Evolutionary conservation across 2,888 invertebrate species (phyloP).

Genomic region (Psococerastis gibbosa): DNA sequence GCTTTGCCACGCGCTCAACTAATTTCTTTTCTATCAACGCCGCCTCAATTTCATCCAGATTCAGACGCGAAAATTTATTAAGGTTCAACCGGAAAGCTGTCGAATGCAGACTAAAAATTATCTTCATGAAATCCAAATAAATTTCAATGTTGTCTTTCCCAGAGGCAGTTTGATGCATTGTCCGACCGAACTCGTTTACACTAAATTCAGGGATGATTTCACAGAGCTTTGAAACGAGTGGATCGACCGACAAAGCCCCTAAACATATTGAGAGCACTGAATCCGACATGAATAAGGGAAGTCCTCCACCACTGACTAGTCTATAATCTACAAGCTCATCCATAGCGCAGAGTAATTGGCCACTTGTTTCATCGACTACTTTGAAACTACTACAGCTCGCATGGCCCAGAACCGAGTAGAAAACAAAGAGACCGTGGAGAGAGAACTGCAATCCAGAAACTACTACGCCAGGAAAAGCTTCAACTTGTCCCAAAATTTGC

Average conservation of each 20-base stretch:
- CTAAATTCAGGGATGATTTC: slow-evolving; percentile 4
- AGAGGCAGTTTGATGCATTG: not conserved
- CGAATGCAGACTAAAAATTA: slow-evolving; percentile 3
- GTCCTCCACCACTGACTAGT: not conserved
- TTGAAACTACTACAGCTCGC: slow-evolving; percentile 4
- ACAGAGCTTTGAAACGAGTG: not conserved
- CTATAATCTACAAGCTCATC: slow-evolving; percentile 3
- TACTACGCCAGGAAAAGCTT: not conserved
- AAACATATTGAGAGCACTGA: slow-evolving; percentile 6
- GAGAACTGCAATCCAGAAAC: slow-evolving; percentile 3
- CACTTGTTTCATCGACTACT: not conserved
- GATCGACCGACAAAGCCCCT: slow-evolving; percentile 1
- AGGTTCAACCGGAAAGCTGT: not conserved
- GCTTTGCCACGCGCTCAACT: slow-evolving; percentile 9
- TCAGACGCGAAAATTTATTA: not conserved
- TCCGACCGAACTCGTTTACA: not conserved
- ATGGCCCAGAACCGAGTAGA: slow-evolving; percentile 3
- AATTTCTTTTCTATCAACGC: not conserved
- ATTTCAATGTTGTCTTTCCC: not conserved
- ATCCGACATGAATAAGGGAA: slow-evolving; percentile 1
- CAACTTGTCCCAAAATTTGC: not conserved
- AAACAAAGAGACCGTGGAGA: slow-evolving; percentile 1
- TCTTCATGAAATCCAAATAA: not conserved
- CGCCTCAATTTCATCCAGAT: not conserved
- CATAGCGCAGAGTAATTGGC: not conserved